Evolutionary conservation across 2,797 vertebrate species (phyloP), one percentile per base, ranked within the genome.

Genomic region (Enteromius radiatus): DNA sequence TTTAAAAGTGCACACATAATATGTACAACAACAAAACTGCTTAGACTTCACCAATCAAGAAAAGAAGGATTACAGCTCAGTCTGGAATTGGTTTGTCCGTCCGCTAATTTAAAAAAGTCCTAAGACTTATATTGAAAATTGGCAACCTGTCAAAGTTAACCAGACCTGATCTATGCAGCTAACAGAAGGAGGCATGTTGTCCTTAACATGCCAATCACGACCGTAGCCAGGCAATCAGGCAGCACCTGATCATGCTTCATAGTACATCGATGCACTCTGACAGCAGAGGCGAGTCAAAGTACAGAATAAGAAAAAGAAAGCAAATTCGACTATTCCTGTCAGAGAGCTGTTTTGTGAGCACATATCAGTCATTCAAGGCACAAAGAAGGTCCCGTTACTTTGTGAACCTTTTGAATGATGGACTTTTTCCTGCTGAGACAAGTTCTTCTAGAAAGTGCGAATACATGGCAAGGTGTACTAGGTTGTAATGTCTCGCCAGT

Each of bases 121-220:
- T 49, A 26, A 56, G 45, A 54, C 49, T 56, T 67, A 11, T 33
- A 82, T 33, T 28, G 26, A 59, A 76, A 82, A 82, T 76, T 0
- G 19, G 73, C 63, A 56, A 59, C 63, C 49, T 68, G 73, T 56
- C 36, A 76, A 59, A 67, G 21, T 45, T 67, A 69, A 76, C 26
- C 38, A 76, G 49, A 69, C 26, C 49, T 61, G 73, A 59, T 67
- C 23, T 75, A 68, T 82, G 36, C 19, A 17, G 45, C 5, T 15
- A 69, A 69, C 26, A 47, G 54, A 41, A 61, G 63, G 61, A 68
- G 61, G 23, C n/a, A 49, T 76, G 47, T 47, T 69, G 49, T 61
- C 26, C 38, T 77, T 76, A 77, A 82, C 81, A 77, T 77, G 74
- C 28, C 81, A 83, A 69, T 83, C 73, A 83, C 15, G 21, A 38